Conservation (phyloP, 2,797 vertebrate genomes). For the Chaenodraco wilsoni region DNA sequence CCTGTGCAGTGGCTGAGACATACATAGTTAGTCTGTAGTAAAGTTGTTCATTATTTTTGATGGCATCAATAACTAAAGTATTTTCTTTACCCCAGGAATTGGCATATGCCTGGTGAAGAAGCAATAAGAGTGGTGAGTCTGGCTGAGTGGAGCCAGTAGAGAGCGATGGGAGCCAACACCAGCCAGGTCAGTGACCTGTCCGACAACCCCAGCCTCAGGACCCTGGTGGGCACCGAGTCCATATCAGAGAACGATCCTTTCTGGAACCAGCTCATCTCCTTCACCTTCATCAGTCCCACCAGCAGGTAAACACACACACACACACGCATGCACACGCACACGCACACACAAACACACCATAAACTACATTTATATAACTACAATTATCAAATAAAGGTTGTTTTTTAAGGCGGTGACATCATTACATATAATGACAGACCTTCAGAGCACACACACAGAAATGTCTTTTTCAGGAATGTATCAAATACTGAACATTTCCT, state of each 20-base stretch:
- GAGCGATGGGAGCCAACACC: slow-evolving; percentile 93
- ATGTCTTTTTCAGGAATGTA: too few species aligned
- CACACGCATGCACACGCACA: not conserved
- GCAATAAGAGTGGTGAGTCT: slow-evolving; percentile 53
- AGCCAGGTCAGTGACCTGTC: slow-evolving; percentile 94
- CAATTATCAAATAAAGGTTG: too few species aligned
- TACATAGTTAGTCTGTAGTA: not conserved
- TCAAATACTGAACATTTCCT: not conserved
- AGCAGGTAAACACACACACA: slow-evolving; percentile 86
- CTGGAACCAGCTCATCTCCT: slow-evolving; percentile 99
- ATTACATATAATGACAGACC: too few species aligned
- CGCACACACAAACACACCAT: too few species aligned
- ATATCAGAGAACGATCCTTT: slow-evolving; percentile 97
- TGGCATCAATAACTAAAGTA: not conserved
- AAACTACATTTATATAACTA: too few species aligned
- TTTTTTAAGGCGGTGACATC: too few species aligned
- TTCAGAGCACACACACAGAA: too few species aligned
- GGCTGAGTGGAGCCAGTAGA: slow-evolving; percentile 74
- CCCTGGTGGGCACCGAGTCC: slow-evolving; percentile 89
- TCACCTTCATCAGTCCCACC: slow-evolving; percentile 93
- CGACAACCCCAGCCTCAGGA: slow-evolving; percentile 90
- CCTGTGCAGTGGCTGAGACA: too few species aligned
- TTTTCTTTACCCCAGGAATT: slow-evolving; percentile 38
- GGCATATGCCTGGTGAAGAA: slow-evolving; percentile 53
- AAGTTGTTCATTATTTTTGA: not conserved